Conservation (phyloP, 2,888 invertebrate species). For the Rhyacophila evoluta region DNA sequence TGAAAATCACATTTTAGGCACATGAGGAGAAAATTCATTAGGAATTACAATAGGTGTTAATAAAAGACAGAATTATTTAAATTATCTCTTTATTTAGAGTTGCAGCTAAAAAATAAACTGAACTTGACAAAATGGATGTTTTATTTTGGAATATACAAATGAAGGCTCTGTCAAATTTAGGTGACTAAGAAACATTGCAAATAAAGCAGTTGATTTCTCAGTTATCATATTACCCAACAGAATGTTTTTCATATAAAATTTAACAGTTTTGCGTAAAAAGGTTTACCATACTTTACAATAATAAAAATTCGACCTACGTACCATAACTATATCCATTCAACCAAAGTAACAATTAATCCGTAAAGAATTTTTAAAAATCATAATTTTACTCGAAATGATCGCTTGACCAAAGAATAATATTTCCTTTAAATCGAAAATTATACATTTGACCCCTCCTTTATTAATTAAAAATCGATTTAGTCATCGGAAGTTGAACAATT, state of each 20-base stretch:
- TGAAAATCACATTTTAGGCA: too few species aligned
- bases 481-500: background rate
- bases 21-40: too few species aligned
- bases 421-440: slow-evolving; percentile 8
- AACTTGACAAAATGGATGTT: slow-evolving; percentile 22
- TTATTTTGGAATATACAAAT: slow-evolving; percentile 14
- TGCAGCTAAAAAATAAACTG: slow-evolving; percentile 21
- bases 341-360: background rate
- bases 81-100: slow-evolving; percentile 24
- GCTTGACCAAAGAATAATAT: background rate
- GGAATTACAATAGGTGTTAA: too few species aligned
- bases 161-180: slow-evolving; percentile 12
- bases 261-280: slow-evolving; percentile 14
- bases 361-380: background rate
- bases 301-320: background rate
- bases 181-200: slow-evolving; percentile 5
- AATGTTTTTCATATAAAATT: slow-evolving; percentile 16
- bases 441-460: background rate
- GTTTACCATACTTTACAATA: background rate
- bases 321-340: background rate
- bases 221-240: background rate
- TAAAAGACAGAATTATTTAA: background rate
- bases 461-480: background rate
- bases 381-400: background rate
- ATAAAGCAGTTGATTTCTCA: slow-evolving; percentile 1